Base-by-base conservation (phyloP, 2,113 vertebrate genomes). In the Chunga burmeisteri region DNA sequence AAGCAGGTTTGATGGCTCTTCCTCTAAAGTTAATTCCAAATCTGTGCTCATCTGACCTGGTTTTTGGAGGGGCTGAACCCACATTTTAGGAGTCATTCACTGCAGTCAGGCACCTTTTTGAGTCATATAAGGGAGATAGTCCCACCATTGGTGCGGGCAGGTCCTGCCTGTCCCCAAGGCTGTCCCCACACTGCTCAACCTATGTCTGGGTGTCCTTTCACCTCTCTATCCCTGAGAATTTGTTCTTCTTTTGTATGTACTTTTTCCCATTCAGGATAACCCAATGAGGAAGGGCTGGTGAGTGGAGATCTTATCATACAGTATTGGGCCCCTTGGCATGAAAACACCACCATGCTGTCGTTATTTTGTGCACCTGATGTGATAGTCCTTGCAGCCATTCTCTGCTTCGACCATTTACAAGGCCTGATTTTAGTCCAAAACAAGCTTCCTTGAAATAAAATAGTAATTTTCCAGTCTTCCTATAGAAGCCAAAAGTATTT, bases 401-500 rank as follows among this genome's bases (percentile, higher is more conserved):
- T 92, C 90, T 90, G 50, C 88, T 95, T 78, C 11, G 5, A 38
- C 50, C 71, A 71, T 86, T 92, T 95, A 80, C 55, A 83, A 95
- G 90, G 67, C 16, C 72, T 88, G 95, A 94, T 83, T 95, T 93
- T 44, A 92, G 67, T 95, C 97, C 96, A 97, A 97, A 96, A 91
- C 78, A 95, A 97, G 91, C 94, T 95, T 95, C 92, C 94, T 93
- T 94, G 84, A 96, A 94, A 94, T 92, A 91, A 96, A 96, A 94
- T 89, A 81, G 63, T 94, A 1, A 88, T 94, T 97, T 95, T 96
- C 74, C 93, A 95, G 84, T 81, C 86, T 95, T 96, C 89, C 91
- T 95, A 91, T 87, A 85, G 91, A 96, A 96, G 96, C 94, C 95
- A 95, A 90, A 97, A 95, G 71, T 95, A 96, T 97, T 97, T 96